Base-by-base conservation (phyloP, 2,113 vertebrate species). In the Silurus glanis region DNA sequence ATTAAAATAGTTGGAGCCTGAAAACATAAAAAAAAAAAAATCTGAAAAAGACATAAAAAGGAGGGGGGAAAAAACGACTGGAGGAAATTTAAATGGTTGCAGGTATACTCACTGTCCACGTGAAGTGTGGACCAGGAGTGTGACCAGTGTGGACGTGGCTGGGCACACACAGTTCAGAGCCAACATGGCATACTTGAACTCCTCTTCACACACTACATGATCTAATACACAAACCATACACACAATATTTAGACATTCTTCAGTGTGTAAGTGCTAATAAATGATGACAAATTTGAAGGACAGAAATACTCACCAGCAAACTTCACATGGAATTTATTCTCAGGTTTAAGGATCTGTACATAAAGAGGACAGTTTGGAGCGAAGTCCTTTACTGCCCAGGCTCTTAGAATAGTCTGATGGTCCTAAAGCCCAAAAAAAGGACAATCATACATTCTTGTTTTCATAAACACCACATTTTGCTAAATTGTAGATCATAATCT, bases 281-380 rank as follows among this genome's bases (percentile, higher is more conserved):
- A 47, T 71, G 55, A 51, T 6, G 66, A 51, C 17, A 80, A 16
- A 0, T 47, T 5, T 66, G 19, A 19, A 37, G 12, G 49, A 49
- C 21, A 83, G 25, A 80, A 53, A 25, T 9, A 90, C 95, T 95
- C 92, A 99, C 98, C 98, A 86, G 98, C 98, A 95, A 99, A 99
- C 91, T 99, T 99, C 71, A 99, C 98, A 86, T 99, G 98, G 90
- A 99, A 99, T 94, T 99, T 99, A 88, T 99, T 99, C 92, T 99
- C 98, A 53, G 98, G 98, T 91, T 99, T 99, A 91, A 99, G 92
- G 90, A 99, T 99, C 76, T 99, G 98, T 28, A 99, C 98, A 71
- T 99, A 99, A 55, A 99, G 94, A 67, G 98, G 98, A 82, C 98
- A 99, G 82, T 98, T 99, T 74, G 98, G 98, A 88, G 98, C 98